These are phyloP conservation scores for Turdus rufiventris DNA, from an alignment of 2,113 vertebrate genomes.

Conservation along the genomic window DNA sequence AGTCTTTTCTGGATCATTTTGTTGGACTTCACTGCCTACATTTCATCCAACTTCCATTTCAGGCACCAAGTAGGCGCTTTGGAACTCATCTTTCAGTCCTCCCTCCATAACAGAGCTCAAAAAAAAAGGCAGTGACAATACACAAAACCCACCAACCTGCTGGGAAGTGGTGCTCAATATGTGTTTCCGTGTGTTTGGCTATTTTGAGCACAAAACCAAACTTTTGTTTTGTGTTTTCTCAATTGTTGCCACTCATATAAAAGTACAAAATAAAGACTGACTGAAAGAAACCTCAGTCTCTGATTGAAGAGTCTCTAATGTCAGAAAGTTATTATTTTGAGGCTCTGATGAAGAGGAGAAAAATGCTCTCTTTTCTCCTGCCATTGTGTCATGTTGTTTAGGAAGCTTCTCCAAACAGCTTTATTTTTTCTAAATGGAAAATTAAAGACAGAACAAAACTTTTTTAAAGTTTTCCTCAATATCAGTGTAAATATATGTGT, in stretches of 20 bases:
- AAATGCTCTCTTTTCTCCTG: neutral
- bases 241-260: neutral
- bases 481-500: neutral
- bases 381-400: neutral
- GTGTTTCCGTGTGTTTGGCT: neutral
- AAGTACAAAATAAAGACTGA: neutral
- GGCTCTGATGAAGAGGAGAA: neutral
- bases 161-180: neutral
- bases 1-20: neutral
- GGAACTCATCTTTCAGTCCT: neutral
- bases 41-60: constrained; percentile 9
- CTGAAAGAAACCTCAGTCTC: neutral
- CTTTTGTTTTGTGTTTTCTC: neutral
- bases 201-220: neutral
- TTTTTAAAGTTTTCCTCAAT: neutral
- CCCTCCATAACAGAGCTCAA: neutral
- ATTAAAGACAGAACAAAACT: neutral
- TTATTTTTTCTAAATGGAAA: neutral
- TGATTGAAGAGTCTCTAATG: neutral
- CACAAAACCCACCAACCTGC: constrained; percentile 18
- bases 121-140: neutral
- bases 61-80: neutral
- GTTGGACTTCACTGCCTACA: neutral
- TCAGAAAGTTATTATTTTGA: neutral
- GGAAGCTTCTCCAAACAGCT: neutral